A percentile compares a stretch with the other conserved stretches of the same genome.
Evolutionary conservation across 2,797 vertebrate species (phyloP).

Genomic region (Phoxinus dragarum): DNA sequence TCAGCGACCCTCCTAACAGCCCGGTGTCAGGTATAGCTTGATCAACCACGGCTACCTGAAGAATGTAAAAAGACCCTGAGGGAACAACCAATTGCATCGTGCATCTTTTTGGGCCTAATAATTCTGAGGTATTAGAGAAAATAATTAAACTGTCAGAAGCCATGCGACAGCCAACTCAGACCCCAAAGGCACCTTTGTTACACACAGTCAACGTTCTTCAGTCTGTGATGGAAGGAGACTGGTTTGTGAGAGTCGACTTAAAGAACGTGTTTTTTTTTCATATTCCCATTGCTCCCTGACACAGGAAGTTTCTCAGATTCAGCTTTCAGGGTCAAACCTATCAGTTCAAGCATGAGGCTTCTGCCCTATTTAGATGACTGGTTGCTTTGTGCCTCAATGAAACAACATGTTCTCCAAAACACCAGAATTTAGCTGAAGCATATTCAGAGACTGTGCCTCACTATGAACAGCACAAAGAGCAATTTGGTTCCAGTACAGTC

Average conservation of each 20-base stretch:
- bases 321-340: background rate
- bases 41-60: background rate
- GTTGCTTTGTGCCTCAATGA: background rate
- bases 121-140: background rate
- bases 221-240: too few relatives aligned
- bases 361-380: too few relatives aligned
- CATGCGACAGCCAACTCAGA: background rate
- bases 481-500: background rate
- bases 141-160: background rate
- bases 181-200: background rate
- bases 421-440: background rate
- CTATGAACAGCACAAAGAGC: background rate
- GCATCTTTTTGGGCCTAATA: background rate
- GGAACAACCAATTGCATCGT: background rate
- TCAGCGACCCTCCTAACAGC: too few relatives aligned
- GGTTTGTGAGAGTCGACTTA: too few relatives aligned
- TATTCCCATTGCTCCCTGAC: too few relatives aligned
- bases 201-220: too few relatives aligned
- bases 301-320: too few relatives aligned
- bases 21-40: background rate
- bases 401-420: background rate
- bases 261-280: too few relatives aligned
- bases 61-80: too few relatives aligned
- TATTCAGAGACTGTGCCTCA: background rate
- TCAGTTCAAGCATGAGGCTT: background rate